A percentile compares a stretch with the other conserved stretches of the same genome.
Conservation (phyloP, 2,888 invertebrate species). For the Epirrhoe alternata region DNA sequence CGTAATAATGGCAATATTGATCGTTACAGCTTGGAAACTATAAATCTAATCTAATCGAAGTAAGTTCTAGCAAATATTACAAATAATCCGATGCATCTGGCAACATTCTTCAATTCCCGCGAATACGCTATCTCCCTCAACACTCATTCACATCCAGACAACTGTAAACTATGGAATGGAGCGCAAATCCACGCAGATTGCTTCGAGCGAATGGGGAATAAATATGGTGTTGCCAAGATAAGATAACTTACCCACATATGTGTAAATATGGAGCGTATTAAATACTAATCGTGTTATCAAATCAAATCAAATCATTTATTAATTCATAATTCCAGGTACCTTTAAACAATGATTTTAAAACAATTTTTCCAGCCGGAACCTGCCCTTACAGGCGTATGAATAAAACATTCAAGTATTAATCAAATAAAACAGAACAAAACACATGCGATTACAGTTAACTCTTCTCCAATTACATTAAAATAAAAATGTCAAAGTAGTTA, state of each 20-base stretch:
- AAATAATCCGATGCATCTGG: neutral
- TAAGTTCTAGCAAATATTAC: neutral
- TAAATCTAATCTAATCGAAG: neutral
- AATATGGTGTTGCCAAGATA: neutral
- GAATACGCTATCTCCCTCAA: constrained; percentile 14
- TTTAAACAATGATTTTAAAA: too few species aligned
- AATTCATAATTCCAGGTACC: too few species aligned
- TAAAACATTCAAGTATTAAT: too few species aligned
- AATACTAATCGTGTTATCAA: neutral
- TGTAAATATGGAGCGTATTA: neutral
- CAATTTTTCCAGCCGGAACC: too few species aligned
- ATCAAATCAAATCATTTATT: too few species aligned
- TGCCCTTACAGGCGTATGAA: too few species aligned
- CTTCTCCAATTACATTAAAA: too few species aligned
- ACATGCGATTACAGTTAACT: too few species aligned
- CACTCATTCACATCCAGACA: constrained; percentile 40
- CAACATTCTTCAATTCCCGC: constrained; percentile 1
- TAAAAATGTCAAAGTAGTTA: too few species aligned
- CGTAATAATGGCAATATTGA: too few species aligned
- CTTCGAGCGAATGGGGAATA: constrained; percentile 7
- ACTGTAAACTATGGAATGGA: constrained; percentile 46
- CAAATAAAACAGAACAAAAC: too few species aligned
- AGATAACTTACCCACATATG: neutral
- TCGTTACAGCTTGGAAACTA: neutral
- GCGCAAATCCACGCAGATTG: constrained; percentile 46